Base-by-base conservation (phyloP, 2,888 invertebrate genomes). In the Patella caerulea region DNA sequence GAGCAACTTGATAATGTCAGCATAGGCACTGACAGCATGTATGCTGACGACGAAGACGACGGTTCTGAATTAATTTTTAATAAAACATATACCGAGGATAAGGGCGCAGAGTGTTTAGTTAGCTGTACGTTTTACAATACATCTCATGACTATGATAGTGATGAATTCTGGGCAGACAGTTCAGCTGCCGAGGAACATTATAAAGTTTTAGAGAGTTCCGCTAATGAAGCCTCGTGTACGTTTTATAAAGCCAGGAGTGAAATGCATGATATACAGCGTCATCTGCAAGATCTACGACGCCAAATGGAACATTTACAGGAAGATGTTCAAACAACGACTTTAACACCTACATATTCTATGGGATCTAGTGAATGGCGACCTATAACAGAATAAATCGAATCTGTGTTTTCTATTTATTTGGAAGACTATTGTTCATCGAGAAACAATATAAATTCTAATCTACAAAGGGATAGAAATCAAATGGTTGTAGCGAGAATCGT, bases 181-280 rank as follows among this genome's bases (percentile, higher is more conserved):
- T 79, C 78, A 17, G 78, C 73, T 0, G 81, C 81, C 17, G 87
- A 87, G 52, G 87, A 81, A 15, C 77, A 70, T 45, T 83, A 80
- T 76, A 74, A 79, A 65, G 78, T 84, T n/a, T 69, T 86, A 15
- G 86, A 86, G 55, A 81, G 83, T 15, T 81, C 86, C 5, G 82
- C 86, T 0, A 85, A 86, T 29, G 85, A 84, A 0, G 86, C 80
- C 78, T 84, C 80, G 59, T 81, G 80, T 4, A 84, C 85, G 71
- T 88, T 87, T 78, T 84, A 86, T 65, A 86, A 88, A 78, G 89
- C 89, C 0, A 83, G 88, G 29, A 83, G 84, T 19, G 88, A 89
- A 78, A 89, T 89, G 89, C 86, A 87, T 71, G 89, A 89, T 74
- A 89, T 89, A 24, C 89, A 89, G 73, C 79, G 84, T 15, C 88